Evolutionary conservation across 1,140 invertebrate species (phyloP).

Genomic region (Brachionus rubens): DNA sequence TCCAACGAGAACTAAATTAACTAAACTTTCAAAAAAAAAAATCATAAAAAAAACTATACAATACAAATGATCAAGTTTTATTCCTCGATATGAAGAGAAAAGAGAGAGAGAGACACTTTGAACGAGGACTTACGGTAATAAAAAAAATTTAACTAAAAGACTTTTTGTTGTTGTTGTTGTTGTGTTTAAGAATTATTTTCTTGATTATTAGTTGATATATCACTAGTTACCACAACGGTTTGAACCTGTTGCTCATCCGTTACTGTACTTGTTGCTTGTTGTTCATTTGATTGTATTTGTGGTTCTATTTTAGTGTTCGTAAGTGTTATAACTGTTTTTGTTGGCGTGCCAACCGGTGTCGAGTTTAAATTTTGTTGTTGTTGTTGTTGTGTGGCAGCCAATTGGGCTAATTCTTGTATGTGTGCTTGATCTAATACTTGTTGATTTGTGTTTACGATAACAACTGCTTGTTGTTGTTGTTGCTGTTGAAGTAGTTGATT

Average conservation of each 20-base stretch:
- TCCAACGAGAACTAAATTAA: too few relatives aligned
- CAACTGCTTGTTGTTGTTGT: constrained; percentile 16
- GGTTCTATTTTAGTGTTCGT: constrained; percentile 25
- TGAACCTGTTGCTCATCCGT: constrained; percentile 20
- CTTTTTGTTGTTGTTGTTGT: too few relatives aligned
- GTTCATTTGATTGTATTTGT: constrained; percentile 2
- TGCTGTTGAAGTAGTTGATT: constrained; percentile 22
- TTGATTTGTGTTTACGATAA: constrained; percentile 5
- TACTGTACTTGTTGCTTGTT: background rate
- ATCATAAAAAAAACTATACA: too few relatives aligned
- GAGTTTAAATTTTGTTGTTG: background rate
- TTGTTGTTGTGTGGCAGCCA: background rate
- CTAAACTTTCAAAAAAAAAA: too few relatives aligned
- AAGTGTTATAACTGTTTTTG: constrained; percentile 44
- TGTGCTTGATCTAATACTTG: constrained; percentile 1
- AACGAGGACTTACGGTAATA: too few relatives aligned
- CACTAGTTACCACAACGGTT: background rate
- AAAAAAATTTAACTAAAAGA: too few relatives aligned
- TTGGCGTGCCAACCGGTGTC: background rate
- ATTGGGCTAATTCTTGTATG: constrained; percentile 23
- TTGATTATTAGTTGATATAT: background rate
- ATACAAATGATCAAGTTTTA: too few relatives aligned
- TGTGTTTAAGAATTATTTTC: constrained; percentile 6
- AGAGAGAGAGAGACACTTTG: too few relatives aligned
- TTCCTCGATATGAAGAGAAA: too few relatives aligned